phyloP scores from a whole-genome alignment of 2,797 vertebrate species.

The Gallirallus australis region DNA sequence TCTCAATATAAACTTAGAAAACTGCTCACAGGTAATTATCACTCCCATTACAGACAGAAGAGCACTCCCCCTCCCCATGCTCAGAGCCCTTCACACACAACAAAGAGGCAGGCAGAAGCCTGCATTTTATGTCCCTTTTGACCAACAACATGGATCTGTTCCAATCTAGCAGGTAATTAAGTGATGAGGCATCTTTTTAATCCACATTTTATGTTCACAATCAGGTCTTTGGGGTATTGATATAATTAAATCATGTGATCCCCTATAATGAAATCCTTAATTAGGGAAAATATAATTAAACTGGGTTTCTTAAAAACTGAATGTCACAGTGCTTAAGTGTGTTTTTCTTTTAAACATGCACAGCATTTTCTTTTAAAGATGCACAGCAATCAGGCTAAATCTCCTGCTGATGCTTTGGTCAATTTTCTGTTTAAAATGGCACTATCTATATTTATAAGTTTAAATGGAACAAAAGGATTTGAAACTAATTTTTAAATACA shows the following conservation, averaged over 20 bases:
- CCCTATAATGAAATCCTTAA: conserved; percentile 73
- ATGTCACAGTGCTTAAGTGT: conserved; percentile 34
- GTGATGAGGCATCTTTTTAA: conserved; percentile 74
- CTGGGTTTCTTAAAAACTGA: conserved; percentile 58
- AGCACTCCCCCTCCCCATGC: background rate
- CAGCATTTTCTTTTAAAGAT: conserved; percentile 28
- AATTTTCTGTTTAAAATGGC: conserved; percentile 5
- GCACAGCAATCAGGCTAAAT: background rate
- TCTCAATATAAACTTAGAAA: background rate
- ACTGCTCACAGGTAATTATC: conserved; percentile 40
- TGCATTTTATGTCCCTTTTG: conserved; percentile 71
- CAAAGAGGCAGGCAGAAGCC: conserved; percentile 65
- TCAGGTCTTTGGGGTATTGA: conserved; percentile 73
- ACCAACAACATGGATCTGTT: conserved; percentile 73
- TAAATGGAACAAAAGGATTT: conserved; percentile 23
- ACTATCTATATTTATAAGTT: background rate
- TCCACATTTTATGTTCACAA: conserved; percentile 74
- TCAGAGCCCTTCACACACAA: conserved; percentile 31
- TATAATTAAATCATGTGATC: conserved; percentile 77
- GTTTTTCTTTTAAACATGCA: conserved; percentile 50
- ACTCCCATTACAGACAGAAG: background rate
- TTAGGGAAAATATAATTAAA: conserved; percentile 76
- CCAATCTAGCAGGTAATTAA: conserved; percentile 76
- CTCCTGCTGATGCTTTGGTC: conserved; percentile 14
- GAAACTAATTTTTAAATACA: background rate